Percentiles rank a stretch among this genome's conserved stretches.
Conservation (phyloP, 2,888 invertebrate genomes). For the Melanotus villosus region DNA sequence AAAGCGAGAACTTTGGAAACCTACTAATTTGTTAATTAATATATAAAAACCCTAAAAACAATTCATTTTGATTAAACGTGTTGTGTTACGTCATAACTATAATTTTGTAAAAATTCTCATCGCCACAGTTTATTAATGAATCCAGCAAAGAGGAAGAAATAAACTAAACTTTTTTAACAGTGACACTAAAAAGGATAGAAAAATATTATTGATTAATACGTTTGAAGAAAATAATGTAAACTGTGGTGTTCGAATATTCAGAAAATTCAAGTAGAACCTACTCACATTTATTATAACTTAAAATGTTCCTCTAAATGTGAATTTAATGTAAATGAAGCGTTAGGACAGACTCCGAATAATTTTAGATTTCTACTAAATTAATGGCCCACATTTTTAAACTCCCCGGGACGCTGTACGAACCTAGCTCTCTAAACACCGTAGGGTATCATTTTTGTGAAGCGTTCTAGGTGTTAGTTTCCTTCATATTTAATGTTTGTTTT, state of each 20-base stretch:
- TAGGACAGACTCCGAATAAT: conserved; percentile 45
- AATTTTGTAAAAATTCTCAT: too few relatives aligned
- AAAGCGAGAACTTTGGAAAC: too few relatives aligned
- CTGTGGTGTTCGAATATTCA: conserved; percentile 30
- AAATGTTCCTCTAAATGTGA: conserved; percentile 51
- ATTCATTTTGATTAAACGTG: too few relatives aligned
- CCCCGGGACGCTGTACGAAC: conserved; percentile 49
- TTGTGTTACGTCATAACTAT: too few relatives aligned
- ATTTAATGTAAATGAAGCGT: conserved; percentile 53
- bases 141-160: conserved; percentile 1
- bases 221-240: conserved; percentile 29
- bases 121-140: conserved; percentile 16
- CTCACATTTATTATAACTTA: conserved; percentile 47
- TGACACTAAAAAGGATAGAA: conserved; percentile 1
- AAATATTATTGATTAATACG: conserved; percentile 37
- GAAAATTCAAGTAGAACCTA: conserved; percentile 42
- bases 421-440: conserved; percentile 48
- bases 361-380: conserved; percentile 49
- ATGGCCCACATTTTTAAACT: conserved; percentile 52
- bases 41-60: too few relatives aligned
- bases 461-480: conserved; percentile 47
- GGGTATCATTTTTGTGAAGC: conserved; percentile 48
- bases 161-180: background rate
- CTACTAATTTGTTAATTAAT: too few relatives aligned
- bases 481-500: conserved; percentile 48